A percentile compares a stretch with the other conserved stretches of the same genome.
phyloP scores from a whole-genome alignment of 2,888 invertebrate species.

The Phortica magna region DNA sequence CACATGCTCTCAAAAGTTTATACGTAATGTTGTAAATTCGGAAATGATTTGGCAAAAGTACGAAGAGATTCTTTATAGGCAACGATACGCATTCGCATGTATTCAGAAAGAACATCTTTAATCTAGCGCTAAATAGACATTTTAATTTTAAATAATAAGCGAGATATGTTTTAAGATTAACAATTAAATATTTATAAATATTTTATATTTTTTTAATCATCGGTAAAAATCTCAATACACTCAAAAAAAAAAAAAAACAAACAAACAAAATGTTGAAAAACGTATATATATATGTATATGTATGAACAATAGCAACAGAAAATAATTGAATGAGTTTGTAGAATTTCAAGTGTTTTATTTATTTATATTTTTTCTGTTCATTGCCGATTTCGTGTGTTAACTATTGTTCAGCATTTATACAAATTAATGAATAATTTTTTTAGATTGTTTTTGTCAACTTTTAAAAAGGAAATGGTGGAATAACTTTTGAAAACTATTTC shows the following conservation, averaged over 20 bases:
- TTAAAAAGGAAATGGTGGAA: too few relatives aligned
- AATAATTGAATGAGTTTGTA: conserved; percentile 41
- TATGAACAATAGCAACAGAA: background rate
- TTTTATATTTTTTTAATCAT: conserved; percentile 33
- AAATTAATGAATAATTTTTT: too few relatives aligned
- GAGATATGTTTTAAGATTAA: conserved; percentile 21
- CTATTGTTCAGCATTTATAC: too few relatives aligned
- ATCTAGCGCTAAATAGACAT: conserved; percentile 26
- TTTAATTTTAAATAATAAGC: conserved; percentile 24
- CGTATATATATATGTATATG: background rate
- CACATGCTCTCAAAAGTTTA: background rate
- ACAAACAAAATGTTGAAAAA: background rate
- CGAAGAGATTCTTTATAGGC: conserved; percentile 29
- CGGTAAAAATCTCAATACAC: conserved; percentile 20
- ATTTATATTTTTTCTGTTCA: conserved; percentile 53
- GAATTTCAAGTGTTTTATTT: conserved; percentile 61
- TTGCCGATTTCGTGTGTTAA: too few relatives aligned
- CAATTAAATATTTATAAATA: conserved; percentile 33
- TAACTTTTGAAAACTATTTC: too few relatives aligned
- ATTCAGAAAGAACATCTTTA: background rate
- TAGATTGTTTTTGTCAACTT: too few relatives aligned
- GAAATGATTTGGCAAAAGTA: background rate
- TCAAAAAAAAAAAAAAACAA: background rate
- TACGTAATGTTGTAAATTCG: background rate
- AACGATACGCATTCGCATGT: conserved; percentile 42